Evolutionary conservation across 2,888 invertebrate species (phyloP), one percentile per base, ranked within the genome.

Genomic region (Pasiphila rectangulata): DNA sequence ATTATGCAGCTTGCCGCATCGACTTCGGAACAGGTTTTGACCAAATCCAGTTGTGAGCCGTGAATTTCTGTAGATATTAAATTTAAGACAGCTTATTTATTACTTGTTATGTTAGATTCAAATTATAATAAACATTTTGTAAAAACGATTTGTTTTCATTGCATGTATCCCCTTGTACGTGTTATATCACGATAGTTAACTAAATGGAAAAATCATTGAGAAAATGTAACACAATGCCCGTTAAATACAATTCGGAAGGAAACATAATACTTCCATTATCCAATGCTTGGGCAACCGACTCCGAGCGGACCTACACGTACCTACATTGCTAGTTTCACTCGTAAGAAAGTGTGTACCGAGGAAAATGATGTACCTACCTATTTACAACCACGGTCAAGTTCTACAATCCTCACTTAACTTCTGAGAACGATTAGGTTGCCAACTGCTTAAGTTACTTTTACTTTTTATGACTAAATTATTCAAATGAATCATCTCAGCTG

Each of bases 1-100:
- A 72, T 74, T 67, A 73, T 69, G 57, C 64, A 60, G 54, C 59
- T 65, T 66, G 60, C 64, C 61, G 29, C 56, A 61, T 54, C 48
- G 51, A 39, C 42, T 59, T 42, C 53, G 60, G 50, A 67, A 69
- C 66, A 58, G 52, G 66, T 66, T 60, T n/a, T 56, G 25, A 44
- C 25, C 21, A 43, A 54, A 48, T 46, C 37, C 29, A 54, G 47
- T 55, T 45, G 45, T 35, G 49, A 51, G 54, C 69, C 70, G 79
- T 83, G 83, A 80, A 75, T 83, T 78, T 81, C 72, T 87, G 84
- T 86, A 86, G 79, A 87, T 87, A 83, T 59, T 68, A 67, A 56
- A 58, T 66, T 25, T 77, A 72, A 72, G 73, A 49, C 67, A 73
- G 75, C 69, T 74, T 82, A 84, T 85, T 84, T 84, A 84, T 85